Base-by-base conservation (phyloP, 2,113 vertebrate genomes). In the Stercorarius parasiticus region DNA sequence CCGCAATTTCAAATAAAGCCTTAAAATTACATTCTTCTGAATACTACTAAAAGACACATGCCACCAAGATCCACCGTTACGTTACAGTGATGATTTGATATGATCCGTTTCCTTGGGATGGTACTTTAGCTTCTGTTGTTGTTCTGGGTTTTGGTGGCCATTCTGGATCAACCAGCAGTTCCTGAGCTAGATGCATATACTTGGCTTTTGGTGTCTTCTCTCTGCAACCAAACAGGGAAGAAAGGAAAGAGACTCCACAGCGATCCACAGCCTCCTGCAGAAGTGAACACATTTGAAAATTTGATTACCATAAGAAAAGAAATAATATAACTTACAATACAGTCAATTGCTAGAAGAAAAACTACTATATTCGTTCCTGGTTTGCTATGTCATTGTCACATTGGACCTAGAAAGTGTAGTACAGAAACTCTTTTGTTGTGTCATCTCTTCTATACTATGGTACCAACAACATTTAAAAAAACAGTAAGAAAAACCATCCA, bases 91-190 rank as follows among this genome's bases (percentile, higher is more conserved):
- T 97, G 88, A 99, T 98, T 88, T 98, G 98, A 98, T 98, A 99
- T 25, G 98, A 98, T 81, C 98, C 98, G 5, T 99, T 99, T 94
- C 98, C 98, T 61, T 98, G 98, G 40, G 94, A 89, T 56, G 97
- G 94, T 82, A 92, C 82, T 97, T 98, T 99, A 6, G 99, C 99
- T 98, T 99, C 99, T 15, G 99, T 99, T 56, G 99, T 99, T 59
- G 99, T 99, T 89, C 99, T 99, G 91, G 99, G 99, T 97, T 99
- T 99, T 49, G 99, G 99, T 38, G 99, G 99, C 99, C 99, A 99
- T 90, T 99, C 99, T 1, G 99, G 99, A 96, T 99, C 99, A 64
- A 99, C 98, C 70, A 98, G 97, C 89, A 99, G 98, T 97, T 99
- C 99, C 98, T 99, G 99, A 86, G 99, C 99, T 97, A 99, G 98